Evolutionary conservation across 2,113 vertebrate genomes (phyloP), one percentile per base, ranked within the genome.

Genomic region (Chloroceryle aenea): DNA sequence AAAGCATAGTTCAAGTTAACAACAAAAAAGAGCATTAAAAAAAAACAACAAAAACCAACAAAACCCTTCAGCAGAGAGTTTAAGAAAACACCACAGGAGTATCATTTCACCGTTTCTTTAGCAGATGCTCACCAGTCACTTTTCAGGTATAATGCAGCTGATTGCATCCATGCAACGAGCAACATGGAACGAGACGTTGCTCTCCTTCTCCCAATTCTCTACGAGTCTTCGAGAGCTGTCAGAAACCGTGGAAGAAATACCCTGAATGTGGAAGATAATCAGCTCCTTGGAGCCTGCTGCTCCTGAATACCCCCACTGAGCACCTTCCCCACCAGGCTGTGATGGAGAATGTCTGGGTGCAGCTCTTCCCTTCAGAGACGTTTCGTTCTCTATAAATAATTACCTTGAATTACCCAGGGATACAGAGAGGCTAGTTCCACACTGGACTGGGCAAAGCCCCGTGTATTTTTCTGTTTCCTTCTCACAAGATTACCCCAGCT

Each of bases 121-220:
- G 64, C 91, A 91, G 84, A 74, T 20, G 61, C 76, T 67, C 80
- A 10, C 64, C 77, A 84, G 86, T 11, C 84, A 52, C 84, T 95
- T 85, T 12, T 52, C 93, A 72, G 87, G 61, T 71, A 95, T 94
- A 95, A 95, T 96, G 7, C 89, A 16, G 2, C 77, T 96, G 95
- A 95, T 95, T 95, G 89, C 96, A 96, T 4, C 72, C 89, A 16
- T 78, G 89, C 66, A 21, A 89, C 0, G 80, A 95, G 12, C 92
- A 89, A 74, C 93, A 66, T 1, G 76, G 89, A 36, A 8, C 1
- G 2, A 93, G 89, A 56, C 42, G 1, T 67, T 75, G 86, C 84
- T 80, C 59, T 77, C 20, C 86, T 75, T 21, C 88, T 91, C 84
- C 10, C 6, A 63, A 89, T 93, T 86, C 64, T 67, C 87, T 47